Evolutionary conservation across 2,113 vertebrate species (phyloP).

Genomic region (Thryonomys swinderianus): DNA sequence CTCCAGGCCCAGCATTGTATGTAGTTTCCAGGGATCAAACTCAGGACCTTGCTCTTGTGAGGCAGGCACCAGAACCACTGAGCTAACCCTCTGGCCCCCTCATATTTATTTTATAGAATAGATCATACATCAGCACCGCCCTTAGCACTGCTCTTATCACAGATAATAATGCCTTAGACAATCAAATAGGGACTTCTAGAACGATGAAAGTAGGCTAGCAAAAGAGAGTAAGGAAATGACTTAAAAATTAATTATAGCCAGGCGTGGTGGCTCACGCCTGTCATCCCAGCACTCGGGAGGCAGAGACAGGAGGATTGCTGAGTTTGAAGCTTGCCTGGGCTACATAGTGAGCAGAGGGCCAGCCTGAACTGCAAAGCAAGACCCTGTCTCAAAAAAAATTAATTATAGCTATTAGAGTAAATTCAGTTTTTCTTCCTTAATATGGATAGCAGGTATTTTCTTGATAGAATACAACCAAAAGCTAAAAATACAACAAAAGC

Average conservation of each 20-base stretch:
- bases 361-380: too few relatives aligned
- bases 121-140: neutral
- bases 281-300: too few relatives aligned
- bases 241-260: too few relatives aligned
- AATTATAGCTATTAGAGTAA: constrained; percentile 40
- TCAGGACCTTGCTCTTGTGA: too few relatives aligned
- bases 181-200: neutral
- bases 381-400: neutral
- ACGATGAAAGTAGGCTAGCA: neutral
- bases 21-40: too few relatives aligned
- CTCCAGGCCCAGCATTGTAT: too few relatives aligned
- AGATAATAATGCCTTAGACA: neutral
- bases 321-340: too few relatives aligned
- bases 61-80: too few relatives aligned
- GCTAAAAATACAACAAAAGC: neutral
- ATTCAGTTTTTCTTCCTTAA: constrained; percentile 39
- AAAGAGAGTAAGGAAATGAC: neutral
- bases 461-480: neutral
- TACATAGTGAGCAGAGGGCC: too few relatives aligned
- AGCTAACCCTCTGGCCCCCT: too few relatives aligned
- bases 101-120: constrained; percentile 39
- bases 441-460: neutral
- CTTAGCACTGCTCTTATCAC: neutral
- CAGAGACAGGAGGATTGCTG: too few relatives aligned
- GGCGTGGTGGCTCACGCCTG: too few relatives aligned